Base-by-base conservation (phyloP, 1,140 invertebrate genomes). In the Drosophila sulfurigaster region DNA sequence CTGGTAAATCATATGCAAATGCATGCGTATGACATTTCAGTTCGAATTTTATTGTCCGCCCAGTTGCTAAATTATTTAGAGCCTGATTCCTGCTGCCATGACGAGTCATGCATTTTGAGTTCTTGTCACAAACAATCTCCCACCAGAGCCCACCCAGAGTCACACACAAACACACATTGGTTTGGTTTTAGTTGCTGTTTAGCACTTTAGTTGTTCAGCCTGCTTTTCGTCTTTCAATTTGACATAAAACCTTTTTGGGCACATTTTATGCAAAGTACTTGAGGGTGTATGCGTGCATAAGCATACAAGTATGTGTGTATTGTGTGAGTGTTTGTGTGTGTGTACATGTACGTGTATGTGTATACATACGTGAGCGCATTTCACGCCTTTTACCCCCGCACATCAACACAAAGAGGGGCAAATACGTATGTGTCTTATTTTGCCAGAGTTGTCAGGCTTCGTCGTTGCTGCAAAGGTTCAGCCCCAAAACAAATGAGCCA, bases 41-140 rank as follows among this genome's bases (percentile, higher is more conserved):
- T 87, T 83, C 78, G 85, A 88, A 89, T 88, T 88, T 88, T 89
- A 88, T 88, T 88, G 83, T 89, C 81, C 78, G 83, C 83, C 80
- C 59, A 67, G 80, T 88, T 88, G 81, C 80, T 88, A 88, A 88
- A 88, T 89, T 88, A 88, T 89, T 88, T 88, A 88, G 83, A 89
- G 83, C 85, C 81, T 83, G 83, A 83, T 88, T 88, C 85, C 85
- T 81, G 85, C 46, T 83, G 78, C 83, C 73, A 80, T 77, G 82
- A 63, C 62, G 62, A 82, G 75, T 79, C 82, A 71, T 87, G 82
- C 82, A 87, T 86, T 86, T 86, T 86, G 82, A 74, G 72, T 75
- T 75, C 52, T 56, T 65, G 41, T 75, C 70, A 73, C 68, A 75
- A 62, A 56, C 60, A 71, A 64, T 66, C 43, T 45, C 81, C 66